phyloP scores from a whole-genome alignment of 2,888 invertebrate genomes.

The Teleogryllus oceanicus region DNA sequence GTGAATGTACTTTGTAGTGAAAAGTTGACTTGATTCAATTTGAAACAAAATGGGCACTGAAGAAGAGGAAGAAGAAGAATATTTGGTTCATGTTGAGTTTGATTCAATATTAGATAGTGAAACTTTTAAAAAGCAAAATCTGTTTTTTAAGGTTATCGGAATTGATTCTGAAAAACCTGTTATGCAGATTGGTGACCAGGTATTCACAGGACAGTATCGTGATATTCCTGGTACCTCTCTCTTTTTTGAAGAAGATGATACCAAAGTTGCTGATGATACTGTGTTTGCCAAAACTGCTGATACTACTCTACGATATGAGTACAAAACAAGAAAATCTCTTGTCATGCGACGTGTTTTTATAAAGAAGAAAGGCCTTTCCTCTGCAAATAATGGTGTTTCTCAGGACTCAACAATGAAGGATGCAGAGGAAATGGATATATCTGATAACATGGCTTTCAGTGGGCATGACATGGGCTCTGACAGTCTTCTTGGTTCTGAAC shows the following conservation, averaged over 20 bases:
- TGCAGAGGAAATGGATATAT: not conserved
- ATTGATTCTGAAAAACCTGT: conserved; percentile 60
- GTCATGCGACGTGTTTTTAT: conserved; percentile 67
- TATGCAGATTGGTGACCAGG: conserved; percentile 65
- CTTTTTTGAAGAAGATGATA: conserved; percentile 64
- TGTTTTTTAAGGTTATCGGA: conserved; percentile 55
- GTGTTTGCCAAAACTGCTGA: conserved; percentile 45
- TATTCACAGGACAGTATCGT: conserved; percentile 61
- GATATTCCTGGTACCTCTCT: conserved; percentile 68
- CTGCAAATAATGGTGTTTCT: not conserved
- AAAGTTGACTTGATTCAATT: no score
- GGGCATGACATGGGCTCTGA: not conserved
- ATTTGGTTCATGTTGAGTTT: conserved; percentile 36
- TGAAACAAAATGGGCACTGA: not conserved
- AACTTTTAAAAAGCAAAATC: conserved; percentile 27
- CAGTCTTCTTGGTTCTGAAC: not conserved
- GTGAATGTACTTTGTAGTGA: no score
- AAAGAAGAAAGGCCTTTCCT: conserved; percentile 39
- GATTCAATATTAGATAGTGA: conserved; percentile 31
- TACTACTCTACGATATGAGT: conserved; percentile 58
- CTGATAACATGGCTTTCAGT: no score
- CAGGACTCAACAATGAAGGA: not conserved
- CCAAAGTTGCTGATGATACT: conserved; percentile 46
- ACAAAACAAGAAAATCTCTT: conserved; percentile 64
- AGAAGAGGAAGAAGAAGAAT: conserved; percentile 33